Conservation (phyloP, 2,888 invertebrate species). For the Trichogramma dendrolimi region DNA sequence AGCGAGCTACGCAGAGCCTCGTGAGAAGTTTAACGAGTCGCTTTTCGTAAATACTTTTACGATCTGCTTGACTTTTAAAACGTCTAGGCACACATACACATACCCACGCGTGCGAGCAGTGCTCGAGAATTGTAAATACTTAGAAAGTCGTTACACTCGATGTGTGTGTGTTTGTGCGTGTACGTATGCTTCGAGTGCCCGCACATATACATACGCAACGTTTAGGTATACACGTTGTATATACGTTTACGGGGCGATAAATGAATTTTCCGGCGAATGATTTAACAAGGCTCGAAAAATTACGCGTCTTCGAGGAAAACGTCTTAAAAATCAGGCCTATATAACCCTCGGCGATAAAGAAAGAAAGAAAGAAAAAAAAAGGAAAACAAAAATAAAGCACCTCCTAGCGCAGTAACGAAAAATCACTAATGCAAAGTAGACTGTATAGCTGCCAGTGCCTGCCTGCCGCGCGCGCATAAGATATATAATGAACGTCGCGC, state of each 20-base stretch:
- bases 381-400: background rate
- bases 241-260: too few relatives aligned
- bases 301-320: too few relatives aligned
- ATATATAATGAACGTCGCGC: conserved; percentile 8
- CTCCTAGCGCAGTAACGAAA: background rate
- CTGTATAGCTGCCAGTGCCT: background rate
- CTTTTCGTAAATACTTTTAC: too few relatives aligned
- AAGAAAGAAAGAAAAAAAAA: background rate
- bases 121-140: background rate
- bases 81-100: background rate
- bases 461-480: background rate
- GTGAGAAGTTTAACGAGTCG: too few relatives aligned
- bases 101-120: background rate
- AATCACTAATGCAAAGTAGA: conserved; percentile 21
- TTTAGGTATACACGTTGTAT: too few relatives aligned
- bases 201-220: too few relatives aligned
- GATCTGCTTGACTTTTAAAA: background rate
- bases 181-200: background rate
- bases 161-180: background rate
- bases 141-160: background rate
- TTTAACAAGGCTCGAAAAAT: too few relatives aligned
- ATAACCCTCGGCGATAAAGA: background rate
- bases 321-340: too few relatives aligned
- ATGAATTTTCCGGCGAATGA: too few relatives aligned
- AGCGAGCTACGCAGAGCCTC: background rate